Conservation (phyloP, 1,140 invertebrate species). For the Lanistes nyassanus region DNA sequence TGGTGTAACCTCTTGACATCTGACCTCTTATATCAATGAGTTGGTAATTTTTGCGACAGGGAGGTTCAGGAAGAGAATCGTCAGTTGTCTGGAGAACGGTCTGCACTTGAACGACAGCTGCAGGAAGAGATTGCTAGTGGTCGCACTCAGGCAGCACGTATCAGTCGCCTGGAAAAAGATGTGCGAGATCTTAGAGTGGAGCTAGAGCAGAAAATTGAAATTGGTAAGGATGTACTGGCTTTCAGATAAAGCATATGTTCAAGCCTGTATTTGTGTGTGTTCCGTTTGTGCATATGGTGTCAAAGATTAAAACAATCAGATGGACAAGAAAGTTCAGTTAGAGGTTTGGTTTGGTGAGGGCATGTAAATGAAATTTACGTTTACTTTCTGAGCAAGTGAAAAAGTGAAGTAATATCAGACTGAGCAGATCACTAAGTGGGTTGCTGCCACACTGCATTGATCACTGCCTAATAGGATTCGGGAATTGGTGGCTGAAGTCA, state of each 20-base stretch:
- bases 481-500: too few relatives aligned
- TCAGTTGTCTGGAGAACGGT: conserved; percentile 36
- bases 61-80: conserved; percentile 41
- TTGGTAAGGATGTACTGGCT: conserved; percentile 35
- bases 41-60: conserved; percentile 17
- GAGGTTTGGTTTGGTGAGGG: background rate
- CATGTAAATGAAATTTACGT: too few relatives aligned
- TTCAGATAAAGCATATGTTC: background rate
- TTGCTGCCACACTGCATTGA: too few relatives aligned
- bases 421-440: too few relatives aligned
- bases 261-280: background rate
- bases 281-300: too few relatives aligned
- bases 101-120: conserved; percentile 39
- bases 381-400: too few relatives aligned
- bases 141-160: conserved; percentile 32
- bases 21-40: background rate
- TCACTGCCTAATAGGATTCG: too few relatives aligned
- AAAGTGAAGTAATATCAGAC: too few relatives aligned
- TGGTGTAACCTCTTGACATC: too few relatives aligned
- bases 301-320: too few relatives aligned
- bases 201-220: conserved; percentile 55
- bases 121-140: conserved; percentile 38
- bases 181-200: conserved; percentile 47
- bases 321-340: too few relatives aligned
- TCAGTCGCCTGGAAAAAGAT: conserved; percentile 47